These are phyloP conservation scores for Leptopilina myrica DNA, from an alignment of 2,888 invertebrate genomes.

Conservation along the genomic window DNA sequence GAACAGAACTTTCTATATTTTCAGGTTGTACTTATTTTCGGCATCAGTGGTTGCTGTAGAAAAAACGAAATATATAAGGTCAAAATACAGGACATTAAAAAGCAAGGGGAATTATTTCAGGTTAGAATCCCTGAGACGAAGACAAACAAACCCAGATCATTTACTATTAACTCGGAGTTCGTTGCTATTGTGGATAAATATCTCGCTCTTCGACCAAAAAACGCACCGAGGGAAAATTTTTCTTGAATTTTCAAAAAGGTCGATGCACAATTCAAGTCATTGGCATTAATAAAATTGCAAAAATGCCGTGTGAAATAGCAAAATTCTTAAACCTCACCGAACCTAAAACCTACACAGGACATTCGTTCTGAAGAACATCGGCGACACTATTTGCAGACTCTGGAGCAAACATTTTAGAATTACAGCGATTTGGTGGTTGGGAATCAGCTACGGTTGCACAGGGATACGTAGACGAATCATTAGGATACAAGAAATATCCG, in stretches of 20 bases:
- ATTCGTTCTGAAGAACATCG: slow-evolving; percentile 13
- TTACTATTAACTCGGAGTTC: background rate
- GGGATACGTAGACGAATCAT: background rate
- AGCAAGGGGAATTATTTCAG: background rate
- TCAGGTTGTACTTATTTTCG: background rate
- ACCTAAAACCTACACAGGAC: background rate
- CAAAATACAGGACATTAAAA: background rate
- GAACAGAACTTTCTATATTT: background rate
- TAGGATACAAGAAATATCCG: background rate
- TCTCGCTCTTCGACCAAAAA: background rate
- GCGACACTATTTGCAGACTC: slow-evolving; percentile 8
- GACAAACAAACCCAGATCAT: background rate
- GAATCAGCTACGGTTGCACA: slow-evolving; percentile 3
- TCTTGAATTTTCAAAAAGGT: slow-evolving; percentile 1
- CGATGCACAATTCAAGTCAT: slow-evolving; percentile 8
- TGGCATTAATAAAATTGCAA: background rate
- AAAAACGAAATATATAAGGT: background rate
- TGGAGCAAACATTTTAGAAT: slow-evolving; percentile 1
- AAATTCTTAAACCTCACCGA: background rate
- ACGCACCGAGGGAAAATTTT: background rate
- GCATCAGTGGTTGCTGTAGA: background rate
- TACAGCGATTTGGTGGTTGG: background rate
- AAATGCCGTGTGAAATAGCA: background rate
- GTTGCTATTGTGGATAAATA: background rate
- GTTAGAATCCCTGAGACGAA: background rate